phyloP scores from a whole-genome alignment of 2,113 vertebrate genomes.

The Poicephalus meyeri region DNA sequence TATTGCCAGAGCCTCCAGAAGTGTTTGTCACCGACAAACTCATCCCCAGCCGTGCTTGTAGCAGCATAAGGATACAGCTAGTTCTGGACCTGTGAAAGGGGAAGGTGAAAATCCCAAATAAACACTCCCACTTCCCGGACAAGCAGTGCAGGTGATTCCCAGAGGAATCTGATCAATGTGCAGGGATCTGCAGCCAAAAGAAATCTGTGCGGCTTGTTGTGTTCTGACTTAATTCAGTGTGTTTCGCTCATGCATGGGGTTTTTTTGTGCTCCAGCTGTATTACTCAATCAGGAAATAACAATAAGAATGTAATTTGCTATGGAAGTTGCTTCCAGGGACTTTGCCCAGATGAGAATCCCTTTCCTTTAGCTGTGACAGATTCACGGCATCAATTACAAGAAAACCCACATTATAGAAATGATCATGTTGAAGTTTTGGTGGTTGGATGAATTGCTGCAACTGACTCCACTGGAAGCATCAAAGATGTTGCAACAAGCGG shows the following conservation, averaged over 20 bases:
- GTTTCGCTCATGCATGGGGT: not conserved
- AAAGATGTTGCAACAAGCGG: not conserved
- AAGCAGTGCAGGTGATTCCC: not conserved
- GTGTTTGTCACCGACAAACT: accelerated
- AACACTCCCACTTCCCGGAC: not conserved
- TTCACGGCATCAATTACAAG: not conserved
- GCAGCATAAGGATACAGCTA: not conserved
- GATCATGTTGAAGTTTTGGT: not conserved
- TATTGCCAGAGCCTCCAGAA: not conserved
- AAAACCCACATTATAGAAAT: not conserved
- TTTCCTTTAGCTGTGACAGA: not conserved
- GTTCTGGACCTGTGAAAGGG: not conserved
- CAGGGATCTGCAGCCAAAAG: not conserved
- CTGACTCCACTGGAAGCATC: not conserved
- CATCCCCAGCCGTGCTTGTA: not conserved
- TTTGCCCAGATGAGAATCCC: not conserved
- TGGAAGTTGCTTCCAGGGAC: not conserved
- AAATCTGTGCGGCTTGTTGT: not conserved
- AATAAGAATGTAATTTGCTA: not conserved
- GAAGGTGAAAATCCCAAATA: not conserved
- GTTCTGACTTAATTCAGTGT: not conserved
- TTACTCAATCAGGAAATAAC: slow-evolving; percentile 27
- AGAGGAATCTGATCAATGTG: not conserved
- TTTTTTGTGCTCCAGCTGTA: not conserved
- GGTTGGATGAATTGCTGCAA: not conserved